Evolutionary conservation across 2,113 vertebrate species (phyloP), one percentile per base, ranked within the genome.

Genomic region (Malurus alboscapulatus): DNA sequence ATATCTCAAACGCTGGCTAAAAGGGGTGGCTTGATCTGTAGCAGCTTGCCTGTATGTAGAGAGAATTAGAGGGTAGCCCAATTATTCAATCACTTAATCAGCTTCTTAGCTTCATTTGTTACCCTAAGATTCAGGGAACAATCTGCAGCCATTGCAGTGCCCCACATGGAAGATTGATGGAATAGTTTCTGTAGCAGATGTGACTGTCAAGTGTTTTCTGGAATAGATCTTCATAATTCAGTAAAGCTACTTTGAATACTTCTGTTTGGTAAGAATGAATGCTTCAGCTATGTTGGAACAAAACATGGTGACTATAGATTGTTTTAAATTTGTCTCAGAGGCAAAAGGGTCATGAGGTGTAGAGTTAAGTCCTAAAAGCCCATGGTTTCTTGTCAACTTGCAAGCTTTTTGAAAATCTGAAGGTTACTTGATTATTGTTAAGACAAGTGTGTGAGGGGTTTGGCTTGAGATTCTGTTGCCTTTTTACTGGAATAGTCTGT

Each of bases 401-500:
- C 4, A 48, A 11, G 3, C 2, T 5, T 61, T 66, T 91, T 50
- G 12, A 17, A 58, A 59, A 44, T 0, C 6, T 57, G 10, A 36
- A 22, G 10, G 7, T 34, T 61, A 32, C 24, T 58, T 66, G 17
- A 42, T 54, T 77, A 47, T 16, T 66, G 4, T 32, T 73, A 45
- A 77, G 40, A 62, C 13, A 58, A 57, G 9, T 0, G 0, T 19
- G 3, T 40, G 16, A 3, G 4, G 5, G 1, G 4, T 17, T 42
- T 65, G 14, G 3, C 8, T 40, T 65, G 34, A 17, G 17, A 9
- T 32, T 79, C 68, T 50, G 15, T 54, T 66, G 21, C 25, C 13
- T 45, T n/a, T 57, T 68, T 67, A 29, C 40, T 74, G 24, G 17
- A 74, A 19, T 5, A 25, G 2, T 50, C 13, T 57, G 7, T 44